phyloP scores from a whole-genome alignment of 2,113 vertebrate genomes.

The Larimichthys polyactis region DNA sequence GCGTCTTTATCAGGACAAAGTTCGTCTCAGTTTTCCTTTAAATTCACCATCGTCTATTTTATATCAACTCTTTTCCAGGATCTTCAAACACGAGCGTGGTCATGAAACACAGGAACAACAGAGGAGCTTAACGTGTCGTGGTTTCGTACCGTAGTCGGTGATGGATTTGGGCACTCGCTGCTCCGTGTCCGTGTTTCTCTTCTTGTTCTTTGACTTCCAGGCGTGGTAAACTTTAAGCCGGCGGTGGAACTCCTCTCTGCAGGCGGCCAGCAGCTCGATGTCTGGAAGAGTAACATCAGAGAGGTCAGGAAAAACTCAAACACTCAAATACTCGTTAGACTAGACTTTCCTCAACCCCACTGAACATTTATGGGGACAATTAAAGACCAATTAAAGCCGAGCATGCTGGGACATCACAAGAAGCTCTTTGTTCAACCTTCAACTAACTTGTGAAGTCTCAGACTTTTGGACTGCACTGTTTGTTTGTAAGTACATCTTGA shows the following conservation, averaged over 20 bases:
- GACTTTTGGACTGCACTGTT: too few relatives aligned
- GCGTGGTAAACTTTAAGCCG: slow-evolving; percentile 98
- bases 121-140: background rate
- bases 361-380: too few relatives aligned
- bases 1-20: background rate
- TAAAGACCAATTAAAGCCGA: too few relatives aligned
- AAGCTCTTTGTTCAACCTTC: too few relatives aligned
- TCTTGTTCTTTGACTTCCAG: slow-evolving; percentile 99
- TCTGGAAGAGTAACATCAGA: slow-evolving; percentile 78
- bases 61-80: background rate
- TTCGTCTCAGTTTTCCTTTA: background rate
- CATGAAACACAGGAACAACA: background rate
- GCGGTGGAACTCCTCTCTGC: slow-evolving; percentile 98
- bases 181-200: slow-evolving; percentile 91
- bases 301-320: background rate
- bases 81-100: background rate
- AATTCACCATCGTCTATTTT: background rate
- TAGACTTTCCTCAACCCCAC: too few relatives aligned
- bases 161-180: slow-evolving; percentile 94
- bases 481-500: too few relatives aligned
- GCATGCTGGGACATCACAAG: too few relatives aligned
- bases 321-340: background rate
- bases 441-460: too few relatives aligned
- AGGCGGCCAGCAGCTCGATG: slow-evolving; percentile 95
- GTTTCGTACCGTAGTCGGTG: slow-evolving; percentile 93